Evolutionary conservation across 2,113 vertebrate species (phyloP), one percentile per base, ranked within the genome.

Genomic region (Pachyramphus minor): DNA sequence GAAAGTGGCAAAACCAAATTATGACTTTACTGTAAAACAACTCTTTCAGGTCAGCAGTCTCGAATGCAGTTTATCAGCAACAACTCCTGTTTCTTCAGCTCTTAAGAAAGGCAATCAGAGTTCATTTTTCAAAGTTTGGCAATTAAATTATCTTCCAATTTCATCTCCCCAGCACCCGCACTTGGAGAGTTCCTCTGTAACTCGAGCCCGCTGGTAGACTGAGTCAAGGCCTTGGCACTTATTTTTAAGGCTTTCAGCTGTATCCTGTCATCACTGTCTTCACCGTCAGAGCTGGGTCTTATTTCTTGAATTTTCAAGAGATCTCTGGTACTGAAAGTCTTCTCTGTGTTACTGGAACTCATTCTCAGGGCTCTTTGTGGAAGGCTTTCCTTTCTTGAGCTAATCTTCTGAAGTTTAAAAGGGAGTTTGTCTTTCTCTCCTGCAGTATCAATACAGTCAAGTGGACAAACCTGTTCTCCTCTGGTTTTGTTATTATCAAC

Each of bases 341-440:
- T 99, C 75, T 97, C 98, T 8, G 95, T 96, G 9, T 96, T 97
- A 96, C 97, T 89, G 11, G 96, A 92, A 19, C 89, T 53, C 55
- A 93, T 96, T 80, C 97, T 97, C 39, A 96, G 80, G 44, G 97
- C 97, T 84, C 89, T 97, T 72, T 95, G 97, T 73, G 98, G 98
- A 45, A 98, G 83, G 30, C 96, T 97, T 55, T 98, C 98, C 87
- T 96, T 98, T 44, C 97, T 96, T 0, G 93, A 98, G 92, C 98
- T 98, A 95, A 98, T 98, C 83, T 98, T 98, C 89, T 98, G 98
- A 24, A 98, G 97, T 96, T 99, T 99, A 52, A 96, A 97, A 75
- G 98, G 98, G 55, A 98, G 96, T 83, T 96, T 98, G 81, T 30
- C 95, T 45, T 96, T 98, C 71, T 98, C 98, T 75, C 98, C 98